Conservation (phyloP, 2,113 vertebrate genomes). For the Danionella cerebrum region DNA sequence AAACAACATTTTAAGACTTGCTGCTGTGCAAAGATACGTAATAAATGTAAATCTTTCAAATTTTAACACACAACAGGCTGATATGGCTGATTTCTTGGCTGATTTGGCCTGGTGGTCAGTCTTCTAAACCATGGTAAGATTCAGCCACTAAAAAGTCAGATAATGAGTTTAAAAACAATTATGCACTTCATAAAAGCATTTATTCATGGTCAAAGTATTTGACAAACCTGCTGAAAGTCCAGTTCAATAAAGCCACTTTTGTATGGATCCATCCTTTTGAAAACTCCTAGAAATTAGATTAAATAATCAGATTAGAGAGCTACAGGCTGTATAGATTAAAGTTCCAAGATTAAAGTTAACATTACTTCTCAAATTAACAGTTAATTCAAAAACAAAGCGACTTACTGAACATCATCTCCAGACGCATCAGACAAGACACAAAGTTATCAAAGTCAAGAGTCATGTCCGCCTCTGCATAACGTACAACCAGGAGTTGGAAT, state of each 20-base stretch:
- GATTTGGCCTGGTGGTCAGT: background rate
- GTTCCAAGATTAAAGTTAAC: no score
- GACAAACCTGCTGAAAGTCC: conserved; percentile 43
- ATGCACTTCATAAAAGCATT: background rate
- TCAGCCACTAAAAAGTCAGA: conserved; percentile 40
- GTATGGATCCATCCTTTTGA: conserved; percentile 48
- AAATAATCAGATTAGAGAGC: background rate
- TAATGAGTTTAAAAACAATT: background rate
- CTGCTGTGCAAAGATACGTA: background rate
- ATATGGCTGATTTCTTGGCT: conserved; percentile 2
- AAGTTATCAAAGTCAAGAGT: conserved; percentile 79
- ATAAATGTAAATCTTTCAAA: background rate
- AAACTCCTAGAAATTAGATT: conserved; percentile 42
- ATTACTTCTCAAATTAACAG: no score
- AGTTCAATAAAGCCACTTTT: conserved; percentile 47
- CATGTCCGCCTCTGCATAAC: conserved; percentile 63
- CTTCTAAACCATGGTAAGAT: conserved; percentile 43
- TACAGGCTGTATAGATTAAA: no score
- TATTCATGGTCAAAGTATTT: background rate
- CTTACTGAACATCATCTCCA: conserved; percentile 88
- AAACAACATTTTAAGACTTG: background rate
- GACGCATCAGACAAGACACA: conserved; percentile 70
- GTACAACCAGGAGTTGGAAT: conserved; percentile 68
- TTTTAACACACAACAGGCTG: background rate
- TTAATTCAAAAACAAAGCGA: background rate